Conservation (phyloP, 2,797 vertebrate genomes). For the Austrolebias charrua region DNA sequence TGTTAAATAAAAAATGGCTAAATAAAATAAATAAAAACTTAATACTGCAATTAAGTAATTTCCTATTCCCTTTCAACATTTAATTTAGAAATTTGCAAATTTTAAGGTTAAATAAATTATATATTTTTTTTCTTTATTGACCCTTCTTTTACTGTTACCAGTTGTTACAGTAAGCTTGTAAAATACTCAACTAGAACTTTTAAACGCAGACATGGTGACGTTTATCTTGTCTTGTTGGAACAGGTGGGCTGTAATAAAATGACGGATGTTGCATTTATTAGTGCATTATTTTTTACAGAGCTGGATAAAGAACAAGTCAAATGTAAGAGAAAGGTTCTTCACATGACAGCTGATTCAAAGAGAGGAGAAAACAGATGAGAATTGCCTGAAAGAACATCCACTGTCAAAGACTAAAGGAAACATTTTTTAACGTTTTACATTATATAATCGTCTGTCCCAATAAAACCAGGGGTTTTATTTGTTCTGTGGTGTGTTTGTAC, state of each 20-base stretch:
- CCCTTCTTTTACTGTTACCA: background rate
- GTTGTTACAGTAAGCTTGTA: constrained; percentile 21
- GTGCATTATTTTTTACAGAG: background rate
- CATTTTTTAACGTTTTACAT: too few relatives aligned
- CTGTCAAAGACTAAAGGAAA: too few relatives aligned
- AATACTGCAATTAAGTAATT: too few relatives aligned
- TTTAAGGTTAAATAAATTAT: too few relatives aligned
- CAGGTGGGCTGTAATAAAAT: constrained; percentile 46
- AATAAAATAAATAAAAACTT: too few relatives aligned
- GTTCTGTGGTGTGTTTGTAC: too few relatives aligned
- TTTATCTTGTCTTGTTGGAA: constrained; percentile 41
- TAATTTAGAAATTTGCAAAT: too few relatives aligned
- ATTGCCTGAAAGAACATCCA: too few relatives aligned
- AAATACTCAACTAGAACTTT: constrained; percentile 25
- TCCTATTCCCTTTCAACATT: too few relatives aligned
- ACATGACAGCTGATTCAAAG: background rate
- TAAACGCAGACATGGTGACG: constrained; percentile 19
- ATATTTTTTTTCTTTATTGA: background rate
- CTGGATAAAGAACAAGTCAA: constrained; percentile 6
- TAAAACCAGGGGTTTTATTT: too few relatives aligned
- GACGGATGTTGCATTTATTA: constrained; percentile 16
- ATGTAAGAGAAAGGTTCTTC: constrained; percentile 42
- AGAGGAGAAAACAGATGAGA: background rate
- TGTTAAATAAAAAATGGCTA: too few relatives aligned
- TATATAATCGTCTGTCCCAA: too few relatives aligned